Evolutionary conservation across 2,888 invertebrate species (phyloP), one percentile per base, ranked within the genome.

Genomic region (Drosophila neonasuta): DNA sequence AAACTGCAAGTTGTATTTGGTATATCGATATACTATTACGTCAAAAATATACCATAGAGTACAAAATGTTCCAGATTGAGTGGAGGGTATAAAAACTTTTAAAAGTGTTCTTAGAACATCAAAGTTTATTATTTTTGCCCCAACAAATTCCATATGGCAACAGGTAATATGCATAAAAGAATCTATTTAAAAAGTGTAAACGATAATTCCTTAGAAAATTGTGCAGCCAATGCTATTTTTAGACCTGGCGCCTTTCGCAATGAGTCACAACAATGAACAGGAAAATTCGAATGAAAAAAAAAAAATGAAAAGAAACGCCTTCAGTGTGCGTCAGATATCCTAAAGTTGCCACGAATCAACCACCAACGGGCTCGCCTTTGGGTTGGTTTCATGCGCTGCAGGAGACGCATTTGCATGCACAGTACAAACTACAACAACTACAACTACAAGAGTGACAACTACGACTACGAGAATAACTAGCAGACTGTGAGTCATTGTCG

Each of bases 321-420:
- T 62, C 71, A 13, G 55, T 61, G 64, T 59, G 65, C 62, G 65
- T 69, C 69, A 67, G 46, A 49, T 50, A 15, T 51, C 32, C 34
- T 36, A 42, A 29, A 11, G 36, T 29, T 34, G 48, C 6, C 36
- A 20, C 29, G 41, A 52, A 59, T 17, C 71, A 49, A 75, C 58
- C 65, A 74, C 75, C 71, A 75, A 46, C 48, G 29, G 74, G 56
- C 61, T 57, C 20, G 11, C 57, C 34, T 41, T 55, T 36, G 42
- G 54, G 39, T 48, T 51, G 44, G 30, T 54, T 71, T 48, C 74
- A 57, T 42, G 42, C 80, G 55, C 82, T 79, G 79, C 80, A 84
- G 85, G 85, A 80, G 85, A 68, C 79, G 60, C 79, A 80, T 76
- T 81, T 80, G 76, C 85, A 76, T 76, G 69, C 51, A 62, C 30